Conservation (phyloP, 2,797 vertebrate species). For the Merluccius polli region DNA sequence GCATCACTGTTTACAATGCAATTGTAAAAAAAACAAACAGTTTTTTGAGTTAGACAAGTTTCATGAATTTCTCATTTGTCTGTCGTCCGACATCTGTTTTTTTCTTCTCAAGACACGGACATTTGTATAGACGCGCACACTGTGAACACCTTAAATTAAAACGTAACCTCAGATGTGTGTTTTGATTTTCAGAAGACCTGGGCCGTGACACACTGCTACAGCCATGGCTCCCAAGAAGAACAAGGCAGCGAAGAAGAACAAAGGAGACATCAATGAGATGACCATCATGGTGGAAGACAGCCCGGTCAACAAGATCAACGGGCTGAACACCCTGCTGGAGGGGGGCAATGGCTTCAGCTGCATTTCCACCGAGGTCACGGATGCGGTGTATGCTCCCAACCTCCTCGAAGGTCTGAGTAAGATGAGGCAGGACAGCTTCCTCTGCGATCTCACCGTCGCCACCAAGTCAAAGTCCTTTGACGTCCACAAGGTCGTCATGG, state of each 20-base stretch:
- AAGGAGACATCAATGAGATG: conserved; percentile 89
- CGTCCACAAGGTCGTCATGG: conserved; percentile 96
- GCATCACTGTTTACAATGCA: neutral
- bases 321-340: conserved; percentile 88
- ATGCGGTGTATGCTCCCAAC: conserved; percentile 87
- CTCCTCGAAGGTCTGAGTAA: conserved; percentile 90
- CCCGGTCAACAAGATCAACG: conserved; percentile 89
- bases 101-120: neutral
- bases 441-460: conserved; percentile 91
- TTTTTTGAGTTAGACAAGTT: neutral
- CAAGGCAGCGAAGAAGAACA: conserved; percentile 91
- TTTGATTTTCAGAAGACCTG: conserved; percentile 61
- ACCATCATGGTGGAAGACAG: conserved; percentile 92
- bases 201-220: conserved; percentile 80
- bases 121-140: neutral
- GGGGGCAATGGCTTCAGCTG: conserved; percentile 94
- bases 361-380: conserved; percentile 91
- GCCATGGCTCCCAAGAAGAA: conserved; percentile 99
- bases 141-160: neutral
- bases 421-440: conserved; percentile 94
- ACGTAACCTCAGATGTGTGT: neutral
- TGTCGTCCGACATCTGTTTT: neutral
- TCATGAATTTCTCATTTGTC: neutral
- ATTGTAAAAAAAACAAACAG: too few relatives aligned
- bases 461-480: conserved; percentile 96